Evolutionary conservation across 2,797 vertebrate species (phyloP).

Genomic region (Pseudopleuronectes americanus): DNA sequence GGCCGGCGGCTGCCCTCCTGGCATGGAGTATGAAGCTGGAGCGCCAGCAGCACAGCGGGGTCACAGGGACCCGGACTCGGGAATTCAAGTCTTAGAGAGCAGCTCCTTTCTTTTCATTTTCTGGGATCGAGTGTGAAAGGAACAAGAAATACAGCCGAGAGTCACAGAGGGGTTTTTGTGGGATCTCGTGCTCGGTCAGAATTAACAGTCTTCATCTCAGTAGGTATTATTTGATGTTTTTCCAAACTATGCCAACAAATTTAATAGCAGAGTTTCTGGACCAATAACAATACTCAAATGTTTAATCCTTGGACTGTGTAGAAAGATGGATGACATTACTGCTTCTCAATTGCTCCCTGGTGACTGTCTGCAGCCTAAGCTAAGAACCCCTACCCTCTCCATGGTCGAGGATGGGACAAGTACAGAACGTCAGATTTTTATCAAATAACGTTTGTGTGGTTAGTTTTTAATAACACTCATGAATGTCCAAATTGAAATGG

Average conservation of each 20-base stretch:
- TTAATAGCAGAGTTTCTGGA: background rate
- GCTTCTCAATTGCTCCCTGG: too few relatives aligned
- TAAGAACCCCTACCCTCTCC: too few relatives aligned
- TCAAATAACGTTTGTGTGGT: too few relatives aligned
- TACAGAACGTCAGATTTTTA: too few relatives aligned
- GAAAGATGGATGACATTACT: too few relatives aligned
- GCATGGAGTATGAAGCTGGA: constrained; percentile 7
- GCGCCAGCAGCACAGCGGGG: constrained; percentile 39
- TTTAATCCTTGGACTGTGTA: too few relatives aligned
- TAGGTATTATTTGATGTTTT: background rate
- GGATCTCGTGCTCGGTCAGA: background rate
- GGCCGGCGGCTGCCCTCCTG: constrained; percentile 49
- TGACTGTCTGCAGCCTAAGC: too few relatives aligned
- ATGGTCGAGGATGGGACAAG: too few relatives aligned
- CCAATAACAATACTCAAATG: too few relatives aligned
- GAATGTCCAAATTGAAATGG: too few relatives aligned
- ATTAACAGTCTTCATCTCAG: background rate
- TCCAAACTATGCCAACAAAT: background rate
- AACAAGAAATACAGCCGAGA: background rate
- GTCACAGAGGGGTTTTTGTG: background rate
- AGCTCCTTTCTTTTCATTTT: constrained; percentile 27
- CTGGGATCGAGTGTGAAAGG: constrained; percentile 10
- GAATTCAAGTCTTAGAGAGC: constrained; percentile 24
- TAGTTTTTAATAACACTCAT: too few relatives aligned
- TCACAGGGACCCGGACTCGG: constrained; percentile 33